Evolutionary conservation across 2,888 invertebrate species (phyloP), one percentile per base, ranked within the genome.

Genomic region (Podotricha telesiphe): DNA sequence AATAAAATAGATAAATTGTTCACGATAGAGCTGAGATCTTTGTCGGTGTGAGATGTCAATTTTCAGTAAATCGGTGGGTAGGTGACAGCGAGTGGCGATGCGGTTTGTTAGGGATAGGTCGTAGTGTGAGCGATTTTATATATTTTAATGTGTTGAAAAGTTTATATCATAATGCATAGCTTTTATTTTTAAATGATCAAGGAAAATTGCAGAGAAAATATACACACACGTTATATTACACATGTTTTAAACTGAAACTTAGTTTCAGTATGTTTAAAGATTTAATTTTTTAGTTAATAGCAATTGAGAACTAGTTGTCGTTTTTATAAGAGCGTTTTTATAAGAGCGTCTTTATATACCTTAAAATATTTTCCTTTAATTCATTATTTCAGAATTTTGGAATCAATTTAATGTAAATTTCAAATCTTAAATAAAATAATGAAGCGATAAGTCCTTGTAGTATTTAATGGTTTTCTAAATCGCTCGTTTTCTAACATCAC

Each of bases 41-140:
- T 76, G 79, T 78, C 79, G 75, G 75, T 79, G 76, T 81, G 79
- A 83, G 79, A 80, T 79, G 86, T 86, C 85, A 77, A 86, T 87
- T 88, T 86, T 80, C 82, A 74, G 79, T 81, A 86, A 87, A 87
- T 86, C 82, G 84, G 77, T 72, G 80, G 82, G 80, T 85, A 82
- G 82, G 82, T 88, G 88, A 84, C 86, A 82, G 76, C 74, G 73
- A 76, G 75, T 71, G 75, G 75, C 76, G 78, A 84, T 81, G 82
- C 82, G 82, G 75, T 74, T 74, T 65, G 68, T 66, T 72, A 69
- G 65, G 65, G 70, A 37, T 48, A 15, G 65, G 61, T 45, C 64
- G 22, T 6, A 65, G 47, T 69, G 67, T 13, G 13, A 63, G 72
- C 74, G 70, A 19, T 55, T 40, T 53, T 34, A 37, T 55, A 55